Base-by-base conservation (phyloP, 2,888 invertebrate species). In the Cryptophagus acutangulus region DNA sequence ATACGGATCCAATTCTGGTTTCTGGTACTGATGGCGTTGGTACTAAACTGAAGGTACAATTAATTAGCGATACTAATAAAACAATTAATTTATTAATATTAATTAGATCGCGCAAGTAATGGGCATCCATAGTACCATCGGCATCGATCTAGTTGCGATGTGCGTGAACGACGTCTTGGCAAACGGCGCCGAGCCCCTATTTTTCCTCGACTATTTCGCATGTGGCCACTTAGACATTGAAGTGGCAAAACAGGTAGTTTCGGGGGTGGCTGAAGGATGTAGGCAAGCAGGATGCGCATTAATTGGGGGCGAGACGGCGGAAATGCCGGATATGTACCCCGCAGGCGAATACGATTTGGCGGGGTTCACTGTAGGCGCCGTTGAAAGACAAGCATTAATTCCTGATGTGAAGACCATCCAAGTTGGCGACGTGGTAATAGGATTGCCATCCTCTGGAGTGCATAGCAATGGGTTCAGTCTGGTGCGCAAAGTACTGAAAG, bases 1-100 rank as follows among this genome's bases (percentile, higher is more conserved):
- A 66, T 51, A 77, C 76, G 50, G 87, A 92, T 64, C 92, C 95
- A 0, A 75, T 95, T 13, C 71, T 99, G 1, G 91, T 96, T 10
- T 90, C 94, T 46, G 92, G 93, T 1, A 92, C 94, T 1, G 95
- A 95, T 62, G 97, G 97, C 0, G 95, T 99, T 28, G 96, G 97
- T 1, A 93, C 96, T 3, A 99, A 99, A 70, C 75, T 99, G 1
- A 91, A 92, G 76, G 89, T 91, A 51, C 48, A 31, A 38, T 10
- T 17, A 13, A 20, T 20, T 20, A 9, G 20, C 20, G 20, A 20
- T 9, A 26, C 26, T 26, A 12, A 26, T n/a, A 26, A 5, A 20
- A 20, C 5, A 20, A 6, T 20, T 6, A 20, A 20, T 20, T 6
- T 9, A 20, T 26, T 26, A n/a, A 26, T 26, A 12, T 16, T 31